Evolutionary conservation across 2,797 vertebrate genomes (phyloP).

Genomic region (Pipistrellus pygmaeus): DNA sequence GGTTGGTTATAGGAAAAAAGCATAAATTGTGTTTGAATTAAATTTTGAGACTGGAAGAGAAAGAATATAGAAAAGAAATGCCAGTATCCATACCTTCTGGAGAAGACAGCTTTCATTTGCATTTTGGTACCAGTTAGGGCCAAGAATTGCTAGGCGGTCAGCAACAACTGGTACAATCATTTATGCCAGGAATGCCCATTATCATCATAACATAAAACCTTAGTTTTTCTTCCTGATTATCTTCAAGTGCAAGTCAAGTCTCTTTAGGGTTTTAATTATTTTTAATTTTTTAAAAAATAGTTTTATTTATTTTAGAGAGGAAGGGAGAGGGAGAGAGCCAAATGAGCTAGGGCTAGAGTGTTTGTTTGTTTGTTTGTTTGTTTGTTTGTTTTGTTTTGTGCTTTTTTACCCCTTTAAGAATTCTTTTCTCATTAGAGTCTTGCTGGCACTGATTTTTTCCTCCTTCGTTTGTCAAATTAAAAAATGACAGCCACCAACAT

Average conservation of each 20-base stretch:
- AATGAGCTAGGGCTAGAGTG: too few species aligned
- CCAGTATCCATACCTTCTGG: not conserved
- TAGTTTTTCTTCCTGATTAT: not conserved
- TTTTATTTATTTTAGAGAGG: too few species aligned
- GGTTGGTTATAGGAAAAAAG: not conserved
- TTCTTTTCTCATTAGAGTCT: conserved; percentile 21
- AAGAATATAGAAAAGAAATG: conserved; percentile 18
- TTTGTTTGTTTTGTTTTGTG: too few species aligned
- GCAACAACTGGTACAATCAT: not conserved
- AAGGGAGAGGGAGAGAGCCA: too few species aligned
- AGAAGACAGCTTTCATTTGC: conserved; percentile 2
- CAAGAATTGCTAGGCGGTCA: not conserved
- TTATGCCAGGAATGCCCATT: not conserved
- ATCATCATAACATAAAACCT: not conserved
- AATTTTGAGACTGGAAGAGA: conserved; percentile 52
- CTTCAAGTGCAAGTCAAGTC: not conserved
- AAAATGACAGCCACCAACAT: not conserved
- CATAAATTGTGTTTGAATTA: not conserved
- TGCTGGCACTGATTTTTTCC: not conserved
- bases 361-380: too few species aligned
- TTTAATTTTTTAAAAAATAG: too few species aligned
- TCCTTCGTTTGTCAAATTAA: not conserved
- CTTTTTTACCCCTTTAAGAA: not conserved
- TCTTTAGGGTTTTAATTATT: not conserved
- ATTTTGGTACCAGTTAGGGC: not conserved